Evolutionary conservation across 2,113 vertebrate species (phyloP), one percentile per base, ranked within the genome.

Genomic region (Chionodraco myersi): DNA sequence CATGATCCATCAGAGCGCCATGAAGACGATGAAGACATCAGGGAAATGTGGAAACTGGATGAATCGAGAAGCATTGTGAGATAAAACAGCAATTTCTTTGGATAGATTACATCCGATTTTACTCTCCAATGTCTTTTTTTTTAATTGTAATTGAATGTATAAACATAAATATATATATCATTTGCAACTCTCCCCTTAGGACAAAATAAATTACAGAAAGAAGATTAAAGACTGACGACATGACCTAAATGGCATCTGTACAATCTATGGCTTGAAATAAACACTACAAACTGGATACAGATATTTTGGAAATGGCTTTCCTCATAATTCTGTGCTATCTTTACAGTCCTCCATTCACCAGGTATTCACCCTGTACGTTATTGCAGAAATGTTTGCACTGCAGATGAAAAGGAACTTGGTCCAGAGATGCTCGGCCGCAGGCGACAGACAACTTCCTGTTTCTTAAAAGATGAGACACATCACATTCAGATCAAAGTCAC

Each of bases 351-450:
- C 23, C 15, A 4, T n/a, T 59, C 53, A 49, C 14, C 30, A 14
- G 8, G 14, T 9, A 30, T 30, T 30, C 30, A 13, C 5, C 5
- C 49, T 36, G 5, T 13, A 5, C 41, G n/a, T 16, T 44, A 15
- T 6, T 26, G 21, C 57, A 11, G 49, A 70, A 26, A 69, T 65
- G 16, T 71, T 65, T 59, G 51, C 45, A 21, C 9, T 21, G 15
- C 36, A 54, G 67, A 72, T 77, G 49, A 71, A 82, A 60, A 66
- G 2, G 13, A 36, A 60, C 41, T 77, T 3, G 54, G 44, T 52
- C 34, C 53, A 53, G 26, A 52, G 59, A 53, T n/a, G 66, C 16
- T 26, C 1, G 4, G 56, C 62, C 56, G 18, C n/a, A 58, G 63
- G 49, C 41, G 74, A 1, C 5, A 11, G 34, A 57, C 2, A 2